phyloP scores from a whole-genome alignment of 2,797 vertebrate genomes.

The Lepus townsendii region DNA sequence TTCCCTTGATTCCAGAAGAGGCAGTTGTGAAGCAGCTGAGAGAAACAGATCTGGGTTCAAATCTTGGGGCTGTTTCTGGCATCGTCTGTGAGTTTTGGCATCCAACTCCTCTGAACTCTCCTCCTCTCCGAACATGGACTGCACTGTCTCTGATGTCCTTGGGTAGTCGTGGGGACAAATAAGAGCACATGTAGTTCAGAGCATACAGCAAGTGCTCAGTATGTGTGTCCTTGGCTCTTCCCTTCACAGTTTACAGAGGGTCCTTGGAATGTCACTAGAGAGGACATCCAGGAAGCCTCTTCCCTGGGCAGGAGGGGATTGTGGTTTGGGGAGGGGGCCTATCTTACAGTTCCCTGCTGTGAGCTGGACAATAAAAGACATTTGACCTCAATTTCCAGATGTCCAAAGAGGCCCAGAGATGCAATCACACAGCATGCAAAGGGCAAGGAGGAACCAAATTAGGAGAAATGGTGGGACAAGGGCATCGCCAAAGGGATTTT shows the following conservation, averaged over 20 bases:
- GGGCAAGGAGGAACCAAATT: not conserved
- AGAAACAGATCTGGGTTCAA: not conserved
- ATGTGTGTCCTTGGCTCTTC: not conserved
- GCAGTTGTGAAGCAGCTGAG: constrained; percentile 34
- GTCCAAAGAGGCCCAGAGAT: constrained; percentile 28
- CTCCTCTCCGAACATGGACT: not conserved
- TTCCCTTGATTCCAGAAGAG: constrained; percentile 37
- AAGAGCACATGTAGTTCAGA: not conserved
- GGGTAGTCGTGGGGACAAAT: not conserved
- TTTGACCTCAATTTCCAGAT: constrained; percentile 33
- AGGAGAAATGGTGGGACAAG: not conserved
- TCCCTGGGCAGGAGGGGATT: not conserved
- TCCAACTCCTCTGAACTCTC: not conserved
- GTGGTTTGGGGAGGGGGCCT: not conserved
- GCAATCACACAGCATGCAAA: not conserved
- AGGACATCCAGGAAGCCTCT: not conserved
- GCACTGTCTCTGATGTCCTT: not conserved
- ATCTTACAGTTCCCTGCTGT: not conserved
- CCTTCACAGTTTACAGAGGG: constrained; percentile 36
- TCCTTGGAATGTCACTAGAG: not conserved
- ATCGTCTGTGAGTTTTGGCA: not conserved
- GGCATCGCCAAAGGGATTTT: not conserved
- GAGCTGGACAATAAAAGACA: constrained; percentile 36
- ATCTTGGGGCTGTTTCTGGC: not conserved
- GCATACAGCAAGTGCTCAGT: not conserved